Evolutionary conservation across 1,140 invertebrate species (phyloP), one percentile per base, ranked within the genome.

Genomic region (Drosophila takahashii): DNA sequence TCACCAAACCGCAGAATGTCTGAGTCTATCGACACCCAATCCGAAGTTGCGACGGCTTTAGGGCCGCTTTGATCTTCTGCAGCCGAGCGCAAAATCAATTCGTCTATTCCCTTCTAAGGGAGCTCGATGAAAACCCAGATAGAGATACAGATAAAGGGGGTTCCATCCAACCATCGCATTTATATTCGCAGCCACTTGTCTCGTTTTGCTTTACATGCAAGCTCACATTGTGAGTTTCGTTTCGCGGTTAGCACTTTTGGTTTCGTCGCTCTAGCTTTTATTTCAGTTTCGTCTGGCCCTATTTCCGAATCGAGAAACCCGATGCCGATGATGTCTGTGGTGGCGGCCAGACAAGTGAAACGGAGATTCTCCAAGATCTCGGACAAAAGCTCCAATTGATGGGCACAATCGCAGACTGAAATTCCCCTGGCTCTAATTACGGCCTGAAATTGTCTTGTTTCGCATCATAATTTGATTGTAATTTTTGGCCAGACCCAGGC

Each of bases 11-110:
- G 50, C 81, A 80, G 61, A 79, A 57, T 73, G 48, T 45, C 32
- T 52, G 53, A 44, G 54, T 77, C 54, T 51, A 53, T 52, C 45
- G 81, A 86, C 81, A 87, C 83, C 69, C 77, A 81, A 85, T 60
- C 48, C 42, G 44, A 50, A 37, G 57, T 47, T 26, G 29, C 36
- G 39, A 45, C 34, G 48, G 36, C 54, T 10, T 18, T 44, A 48
- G 47, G 22, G 48, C 66, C 77, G 81, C 84, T 87, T 87, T 87
- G 84, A 87, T 87, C 84, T 89, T 89, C 75, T 83, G 76, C 84
- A 89, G 67, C 72, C 58, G 79, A 84, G 84, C 84, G 79, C 79
- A 62, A 89, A 89, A 87, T 84, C 84, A 87, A 89, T 89, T 87
- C 79, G 67, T 87, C 84, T 86, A 87, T 86, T 81, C 41, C 57